Base-by-base conservation (phyloP, 2,888 invertebrate genomes). In the Unio delphinus region DNA sequence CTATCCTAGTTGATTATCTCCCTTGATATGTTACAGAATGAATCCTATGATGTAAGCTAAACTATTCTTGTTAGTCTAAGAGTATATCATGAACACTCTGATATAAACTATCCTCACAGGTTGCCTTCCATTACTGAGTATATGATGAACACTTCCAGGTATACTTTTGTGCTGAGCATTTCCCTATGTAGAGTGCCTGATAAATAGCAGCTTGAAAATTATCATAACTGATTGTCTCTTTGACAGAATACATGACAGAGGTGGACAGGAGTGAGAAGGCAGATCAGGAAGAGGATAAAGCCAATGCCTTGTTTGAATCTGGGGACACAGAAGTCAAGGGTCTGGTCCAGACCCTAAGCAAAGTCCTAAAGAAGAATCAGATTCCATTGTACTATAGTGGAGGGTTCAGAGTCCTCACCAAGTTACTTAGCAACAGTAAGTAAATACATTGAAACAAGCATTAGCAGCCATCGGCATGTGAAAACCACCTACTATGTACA, bases 371-470 rank as follows among this genome's bases (percentile, higher is more conserved):
- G 61, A 67, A 80, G 15, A 84, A 85, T 20, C 87, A 88, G 70
- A 81, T 86, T 8, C 86, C 87, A 17, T 64, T 88, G 56, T 89
- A 79, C 74, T 89, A 89, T 78, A 82, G 84, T 68, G 89, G 89
- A 30, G 89, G 89, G 7, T 83, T 89, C 66, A 70, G 86, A 55
- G 73, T 88, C 3, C 63, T 89, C 18, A 70, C 80, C 34, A 71
- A 74, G n/a, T 67, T 82, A 7, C 69, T 89, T 7, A 75, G 61
- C n/a, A 76, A 81, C 63, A 81, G 89, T 89, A 73, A 75, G 84
- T 76, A 28, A 15, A 15, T 45, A 45, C 15, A 45, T 45, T 45
- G 1, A 45, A 15, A 15, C 45, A 3, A 15, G 15, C 11, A 11
- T 15, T 45, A 45, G 45, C 45, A 45, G 45, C 45, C 45, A 45